A percentile compares a stretch with the other conserved stretches of the same genome.
phyloP scores from a whole-genome alignment of 2,888 invertebrate species.

The Lepetodrilus schrolli region DNA sequence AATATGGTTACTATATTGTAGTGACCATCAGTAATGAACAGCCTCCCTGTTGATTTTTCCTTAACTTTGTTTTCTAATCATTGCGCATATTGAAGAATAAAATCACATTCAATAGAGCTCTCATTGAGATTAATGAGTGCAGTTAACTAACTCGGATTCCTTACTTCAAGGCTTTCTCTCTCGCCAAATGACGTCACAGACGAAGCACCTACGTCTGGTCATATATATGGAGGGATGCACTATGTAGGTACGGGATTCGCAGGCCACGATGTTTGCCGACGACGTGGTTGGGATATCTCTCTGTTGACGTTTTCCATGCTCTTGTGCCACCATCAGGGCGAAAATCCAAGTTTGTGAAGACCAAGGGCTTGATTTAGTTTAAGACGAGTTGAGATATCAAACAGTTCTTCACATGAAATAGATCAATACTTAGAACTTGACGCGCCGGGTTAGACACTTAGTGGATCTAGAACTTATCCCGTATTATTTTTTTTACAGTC shows the following conservation, averaged over 20 bases:
- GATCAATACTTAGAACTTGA: not conserved
- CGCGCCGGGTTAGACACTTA: not conserved
- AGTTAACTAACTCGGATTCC: too few species aligned
- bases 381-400: not conserved
- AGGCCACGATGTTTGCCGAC: not conserved
- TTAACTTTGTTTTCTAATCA: too few species aligned
- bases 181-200: not conserved
- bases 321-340: not conserved
- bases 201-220: not conserved
- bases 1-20: too few species aligned
- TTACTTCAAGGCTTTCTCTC: too few species aligned
- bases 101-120: too few species aligned
- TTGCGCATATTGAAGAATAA: too few species aligned
- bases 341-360: not conserved
- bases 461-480: not conserved
- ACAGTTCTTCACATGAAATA: not conserved
- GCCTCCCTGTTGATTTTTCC: too few species aligned
- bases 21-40: too few species aligned
- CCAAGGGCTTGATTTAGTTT: not conserved
- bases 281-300: not conserved
- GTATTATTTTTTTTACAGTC: not conserved
- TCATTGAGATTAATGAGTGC: too few species aligned
- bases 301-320: conserved; percentile 13
- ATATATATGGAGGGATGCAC: not conserved
- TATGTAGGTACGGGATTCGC: not conserved